Evolutionary conservation across 2,888 invertebrate genomes (phyloP).

Genomic region (Lasioglossum marginatum): DNA sequence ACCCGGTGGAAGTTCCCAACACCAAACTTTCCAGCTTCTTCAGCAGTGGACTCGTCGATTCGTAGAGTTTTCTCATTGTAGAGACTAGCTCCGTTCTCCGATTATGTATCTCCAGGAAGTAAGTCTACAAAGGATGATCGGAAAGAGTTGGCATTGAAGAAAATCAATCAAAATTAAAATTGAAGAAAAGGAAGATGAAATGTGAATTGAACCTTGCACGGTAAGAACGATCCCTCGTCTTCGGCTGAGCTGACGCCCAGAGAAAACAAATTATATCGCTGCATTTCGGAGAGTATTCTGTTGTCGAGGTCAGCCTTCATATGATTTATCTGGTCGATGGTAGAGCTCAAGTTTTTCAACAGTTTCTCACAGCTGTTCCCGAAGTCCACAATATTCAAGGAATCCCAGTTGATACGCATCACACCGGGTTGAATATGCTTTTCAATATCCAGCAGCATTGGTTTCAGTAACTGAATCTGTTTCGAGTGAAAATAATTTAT

Average conservation of each 20-base stretch:
- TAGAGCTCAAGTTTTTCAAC: constrained; percentile 87
- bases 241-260: constrained; percentile 35
- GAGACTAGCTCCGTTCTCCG: constrained; percentile 89
- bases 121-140: constrained; percentile 85
- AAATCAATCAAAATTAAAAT: too few species aligned
- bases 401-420: constrained; percentile 94
- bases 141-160: not conserved
- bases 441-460: constrained; percentile 90
- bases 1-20: constrained; percentile 91
- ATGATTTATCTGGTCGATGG: constrained; percentile 89
- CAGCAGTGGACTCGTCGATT: constrained; percentile 92
- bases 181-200: too few species aligned
- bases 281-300: constrained; percentile 74
- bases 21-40: constrained; percentile 95
- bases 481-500: not conserved
- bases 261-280: constrained; percentile 77
- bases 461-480: constrained; percentile 87
- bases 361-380: constrained; percentile 86
- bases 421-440: constrained; percentile 92
- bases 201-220: constrained; percentile 70
- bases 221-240: constrained; percentile 50
- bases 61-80: constrained; percentile 90
- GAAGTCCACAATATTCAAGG: constrained; percentile 92
- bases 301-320: constrained; percentile 77
- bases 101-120: constrained; percentile 90